Base-by-base conservation (phyloP, 2,113 vertebrate species). In the Lates calcarifer region DNA sequence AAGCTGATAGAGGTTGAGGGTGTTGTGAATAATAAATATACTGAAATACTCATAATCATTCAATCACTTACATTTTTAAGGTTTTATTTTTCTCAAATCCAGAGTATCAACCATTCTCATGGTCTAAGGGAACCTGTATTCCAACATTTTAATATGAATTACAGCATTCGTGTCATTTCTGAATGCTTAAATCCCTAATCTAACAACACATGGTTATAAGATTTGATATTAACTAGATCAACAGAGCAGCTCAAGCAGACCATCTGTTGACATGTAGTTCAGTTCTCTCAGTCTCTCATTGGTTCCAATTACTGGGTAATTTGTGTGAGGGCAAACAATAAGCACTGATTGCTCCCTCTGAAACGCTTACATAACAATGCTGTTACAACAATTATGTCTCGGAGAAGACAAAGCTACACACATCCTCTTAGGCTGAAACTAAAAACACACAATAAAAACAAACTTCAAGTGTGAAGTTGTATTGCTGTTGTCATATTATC, bases 361-460 rank as follows among this genome's bases (percentile, higher is more conserved):
- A 72, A 56, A 33, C 3, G 8, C 68, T 88, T 90, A 77, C 60
- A 82, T 85, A 91, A 94, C 60, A 68, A 72, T 18, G 31, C 56
- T 22, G 73, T 86, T 79, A 61, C 22, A 78, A 75, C 78, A 75
- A 87, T 83, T 84, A 81, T 18, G 29, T 71, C 69, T 47, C 37
- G 57, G 60, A 64, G 56, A 64, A 65, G 76, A 60, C 22, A 24
- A 49, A 18, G 69, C 15, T 57, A 5, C 26, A 43, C 26, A 37
- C n/a, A 28, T 22, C 31, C 51, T 37, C 49, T 77, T 20, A 61
- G 63, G n/a, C 28, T 8, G 26, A 66, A 60, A 55, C 22, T 43
- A 45, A 76, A 71, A 35, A 77, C 12, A 45, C 31, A 51, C 6
- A 31, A 11, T 17, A 2, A 29, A 29, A 74, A 67, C 1, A 57